phyloP scores from a whole-genome alignment of 2,888 invertebrate species.

The Cybosia mesomella region DNA sequence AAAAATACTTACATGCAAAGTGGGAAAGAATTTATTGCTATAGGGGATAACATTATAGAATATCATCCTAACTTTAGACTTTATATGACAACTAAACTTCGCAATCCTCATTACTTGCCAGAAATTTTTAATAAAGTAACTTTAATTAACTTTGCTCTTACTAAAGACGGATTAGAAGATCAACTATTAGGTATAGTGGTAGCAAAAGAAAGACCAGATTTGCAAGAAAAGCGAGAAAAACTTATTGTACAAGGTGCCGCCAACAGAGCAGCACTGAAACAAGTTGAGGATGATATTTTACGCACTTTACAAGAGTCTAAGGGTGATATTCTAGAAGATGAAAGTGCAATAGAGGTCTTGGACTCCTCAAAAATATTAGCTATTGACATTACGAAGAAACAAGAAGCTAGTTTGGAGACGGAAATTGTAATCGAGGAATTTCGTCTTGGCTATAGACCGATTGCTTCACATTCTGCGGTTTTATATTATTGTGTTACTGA shows the following conservation, averaged over 20 bases:
- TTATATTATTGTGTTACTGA: conserved; percentile 94
- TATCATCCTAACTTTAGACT: conserved; percentile 92
- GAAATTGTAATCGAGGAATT: conserved; percentile 92
- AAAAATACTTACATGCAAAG: conserved; percentile 92
- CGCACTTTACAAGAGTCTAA: conserved; percentile 93
- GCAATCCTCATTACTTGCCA: conserved; percentile 95
- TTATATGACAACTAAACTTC: conserved; percentile 93
- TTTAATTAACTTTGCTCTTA: conserved; percentile 94
- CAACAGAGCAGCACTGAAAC: conserved; percentile 93
- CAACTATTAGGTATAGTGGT: conserved; percentile 94
- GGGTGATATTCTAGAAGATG: conserved; percentile 97
- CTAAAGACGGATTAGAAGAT: conserved; percentile 93
- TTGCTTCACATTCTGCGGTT: conserved; percentile 93
- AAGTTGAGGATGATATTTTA: conserved; percentile 96
- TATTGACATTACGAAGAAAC: conserved; percentile 93
- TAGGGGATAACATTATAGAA: conserved; percentile 93
- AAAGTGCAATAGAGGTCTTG: conserved; percentile 94
- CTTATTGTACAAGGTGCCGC: conserved; percentile 92
- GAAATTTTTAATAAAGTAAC: conserved; percentile 95
- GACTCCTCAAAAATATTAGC: conserved; percentile 95
- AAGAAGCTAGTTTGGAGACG: conserved; percentile 92
- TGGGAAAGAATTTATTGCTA: conserved; percentile 91
- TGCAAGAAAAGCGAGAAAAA: conserved; percentile 93
- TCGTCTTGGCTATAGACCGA: conserved; percentile 91
- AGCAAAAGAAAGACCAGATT: conserved; percentile 93